Evolutionary conservation across 1,140 invertebrate genomes (phyloP).

Genomic region (Lordiphosa mommai): DNA sequence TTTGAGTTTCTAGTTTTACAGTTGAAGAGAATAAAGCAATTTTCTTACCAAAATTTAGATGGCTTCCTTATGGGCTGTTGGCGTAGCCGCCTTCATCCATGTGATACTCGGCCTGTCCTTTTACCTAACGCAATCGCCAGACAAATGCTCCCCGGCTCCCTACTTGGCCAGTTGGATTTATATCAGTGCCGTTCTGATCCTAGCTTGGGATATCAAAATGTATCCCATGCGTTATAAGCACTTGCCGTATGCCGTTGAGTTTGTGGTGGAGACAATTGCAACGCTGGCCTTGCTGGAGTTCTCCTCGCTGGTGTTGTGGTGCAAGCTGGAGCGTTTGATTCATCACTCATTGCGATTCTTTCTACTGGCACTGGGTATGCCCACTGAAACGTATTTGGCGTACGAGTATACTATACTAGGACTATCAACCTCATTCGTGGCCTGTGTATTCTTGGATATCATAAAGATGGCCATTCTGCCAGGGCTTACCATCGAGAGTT

Average conservation of each 20-base stretch:
- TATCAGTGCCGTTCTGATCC: neutral
- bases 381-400: neutral
- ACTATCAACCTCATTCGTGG: slow-evolving; percentile 1
- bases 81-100: slow-evolving; percentile 8
- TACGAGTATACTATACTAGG: slow-evolving; percentile 1
- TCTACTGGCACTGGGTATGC: neutral
- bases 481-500: neutral
- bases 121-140: neutral
- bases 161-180: slow-evolving; percentile 12
- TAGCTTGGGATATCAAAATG: neutral
- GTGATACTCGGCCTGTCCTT: neutral
- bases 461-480: slow-evolving; percentile 1
- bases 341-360: neutral
- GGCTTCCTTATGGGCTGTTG: slow-evolving; percentile 2
- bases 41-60: neutral
- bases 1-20: neutral
- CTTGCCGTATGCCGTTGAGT: slow-evolving; percentile 7
- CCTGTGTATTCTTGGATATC: neutral
- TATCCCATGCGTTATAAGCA: slow-evolving; percentile 6
- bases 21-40: neutral
- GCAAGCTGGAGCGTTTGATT: slow-evolving; percentile 5
- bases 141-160: slow-evolving; percentile 25
- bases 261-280: slow-evolving; percentile 10
- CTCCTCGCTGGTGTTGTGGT: slow-evolving; percentile 11
- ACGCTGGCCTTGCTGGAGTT: slow-evolving; percentile 14